Base-by-base conservation (phyloP, 92 coral and sea anemone species). In the Blastomussa wellsi region DNA sequence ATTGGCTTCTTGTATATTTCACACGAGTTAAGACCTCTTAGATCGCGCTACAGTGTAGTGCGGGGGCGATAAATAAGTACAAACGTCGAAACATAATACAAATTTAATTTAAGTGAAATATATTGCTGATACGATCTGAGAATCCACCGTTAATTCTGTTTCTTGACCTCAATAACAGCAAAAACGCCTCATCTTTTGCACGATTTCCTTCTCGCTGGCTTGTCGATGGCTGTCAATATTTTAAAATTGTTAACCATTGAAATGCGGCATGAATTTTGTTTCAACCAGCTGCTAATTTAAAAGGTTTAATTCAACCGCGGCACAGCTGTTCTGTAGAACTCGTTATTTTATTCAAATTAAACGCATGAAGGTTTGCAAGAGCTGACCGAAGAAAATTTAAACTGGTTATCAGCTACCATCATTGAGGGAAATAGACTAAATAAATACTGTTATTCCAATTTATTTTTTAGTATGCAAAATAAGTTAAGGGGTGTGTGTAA, bases 41-140 rank as follows among this genome's bases (percentile, higher is more conserved):
- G 24, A 0, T 6, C 0, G 0, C 5, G 29, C 13, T 9, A 22
- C 10, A 10, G 22, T 5, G 47, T 24, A 3, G 10, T 32, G 80
- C 69, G 81, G 60, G 80, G 81, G 81, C 68, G 81, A 52, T 15
- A 3, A 26, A 26, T 26, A 14, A 62, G 2, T 26, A n/a, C 32
- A 62, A 37, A 33, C 81, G 67, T 55, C 22, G 26, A 35, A 31
- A 65, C 20, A 77, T 55, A 53, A 53, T 35, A 59, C 69, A 55
- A 57, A 32, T 53, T n/a, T 32, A 77, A 52, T 55, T 13, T 32
- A 66, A 22, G 20, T 29, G 35, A 62, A 16, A 70, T 20, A 38
- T 20, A 71, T 51, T 22, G 32, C 29, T 42, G 48, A 53, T 55
- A 36, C 24, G 42, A 77, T 53, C 68, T 77, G 16, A 19, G 66